Base-by-base conservation (phyloP, 1,140 invertebrate species). In the Phortica variegata region DNA sequence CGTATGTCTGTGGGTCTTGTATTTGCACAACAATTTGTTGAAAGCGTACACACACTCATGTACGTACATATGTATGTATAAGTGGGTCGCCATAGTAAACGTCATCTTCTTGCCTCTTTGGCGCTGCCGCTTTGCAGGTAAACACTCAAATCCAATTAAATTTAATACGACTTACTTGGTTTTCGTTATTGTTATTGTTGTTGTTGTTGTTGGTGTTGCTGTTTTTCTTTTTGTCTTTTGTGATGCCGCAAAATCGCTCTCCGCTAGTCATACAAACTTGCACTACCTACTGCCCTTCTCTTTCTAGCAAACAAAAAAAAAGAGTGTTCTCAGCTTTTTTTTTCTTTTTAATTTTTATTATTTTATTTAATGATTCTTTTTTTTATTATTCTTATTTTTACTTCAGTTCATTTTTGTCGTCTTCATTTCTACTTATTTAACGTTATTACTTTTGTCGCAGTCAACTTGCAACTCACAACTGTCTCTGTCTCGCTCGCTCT, bases 101-200 rank as follows among this genome's bases (percentile, higher is more conserved):
- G 26, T 29, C 6, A 29, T 6, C 26, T 29, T 51, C 47, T 34
- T 44, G 23, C 12, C 43, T 44, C 20, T 43, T 44, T 29, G 23
- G 13, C 26, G 26, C 26, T 29, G 49, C 56, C 42, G 54, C 61
- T 52, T 59, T 54, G 49, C 61, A 62, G 66, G 66, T 71, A 71
- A 71, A 71, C 66, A 71, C 66, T 71, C 66, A 71, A 71, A 71
- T 71, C 68, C 68, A 71, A 71, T 71, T 71, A 71, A 71, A 71
- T 71, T 63, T 68, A 68, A 72, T 71, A 63, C 68, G 62, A 72
- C 68, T 68, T 68, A 68, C 63, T 63, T 68, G 63, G 56, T 60
- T 52, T 49, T 57, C 56, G 54, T 66, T 15, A n/a, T 9, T 15
- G 56, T 47, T 39, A 31, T 52, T 45, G 39, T 34, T 26, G n/a